Evolutionary conservation across 2,888 invertebrate genomes (phyloP).

Genomic region (Drosophila antonietae): DNA sequence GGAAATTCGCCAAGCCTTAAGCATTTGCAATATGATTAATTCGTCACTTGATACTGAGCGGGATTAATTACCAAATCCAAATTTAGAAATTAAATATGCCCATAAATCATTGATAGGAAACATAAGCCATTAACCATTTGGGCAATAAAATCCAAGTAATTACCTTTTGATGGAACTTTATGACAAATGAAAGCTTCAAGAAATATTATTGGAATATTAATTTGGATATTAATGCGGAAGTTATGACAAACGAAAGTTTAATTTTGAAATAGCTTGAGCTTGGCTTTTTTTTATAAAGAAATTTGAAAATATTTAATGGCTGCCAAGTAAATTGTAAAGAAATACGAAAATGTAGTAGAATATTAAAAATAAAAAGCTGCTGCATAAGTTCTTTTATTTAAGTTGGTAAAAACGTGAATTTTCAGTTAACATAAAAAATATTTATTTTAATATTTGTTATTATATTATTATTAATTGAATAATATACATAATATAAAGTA

Average conservation of each 20-base stretch:
- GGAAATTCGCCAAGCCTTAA: constrained; percentile 47
- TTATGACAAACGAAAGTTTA: not conserved
- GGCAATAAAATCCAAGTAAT: constrained; percentile 2
- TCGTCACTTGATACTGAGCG: constrained; percentile 45
- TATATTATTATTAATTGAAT: no score
- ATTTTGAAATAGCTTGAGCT: not conserved
- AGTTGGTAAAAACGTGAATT: no score
- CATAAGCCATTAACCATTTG: constrained; percentile 6
- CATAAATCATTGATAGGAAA: constrained; percentile 10
- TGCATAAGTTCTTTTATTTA: no score
- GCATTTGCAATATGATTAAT: constrained; percentile 51
- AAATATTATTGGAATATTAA: not conserved
- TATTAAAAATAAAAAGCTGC: no score
- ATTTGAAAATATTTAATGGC: no score
- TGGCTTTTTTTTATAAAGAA: not conserved
- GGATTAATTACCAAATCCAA: constrained; percentile 50
- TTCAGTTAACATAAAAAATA: no score
- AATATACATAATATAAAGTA: no score
- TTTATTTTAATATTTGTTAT: no score
- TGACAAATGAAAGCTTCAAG: constrained; percentile 1
- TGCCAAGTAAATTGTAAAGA: no score
- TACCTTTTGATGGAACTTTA: not conserved
- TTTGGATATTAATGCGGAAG: not conserved
- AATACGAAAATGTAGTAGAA: no score
- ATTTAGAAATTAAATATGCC: constrained; percentile 18